A percentile compares a stretch with the other conserved stretches of the same genome.
Conservation (phyloP, 1,140 invertebrate species). For the Sogatella furcifera region DNA sequence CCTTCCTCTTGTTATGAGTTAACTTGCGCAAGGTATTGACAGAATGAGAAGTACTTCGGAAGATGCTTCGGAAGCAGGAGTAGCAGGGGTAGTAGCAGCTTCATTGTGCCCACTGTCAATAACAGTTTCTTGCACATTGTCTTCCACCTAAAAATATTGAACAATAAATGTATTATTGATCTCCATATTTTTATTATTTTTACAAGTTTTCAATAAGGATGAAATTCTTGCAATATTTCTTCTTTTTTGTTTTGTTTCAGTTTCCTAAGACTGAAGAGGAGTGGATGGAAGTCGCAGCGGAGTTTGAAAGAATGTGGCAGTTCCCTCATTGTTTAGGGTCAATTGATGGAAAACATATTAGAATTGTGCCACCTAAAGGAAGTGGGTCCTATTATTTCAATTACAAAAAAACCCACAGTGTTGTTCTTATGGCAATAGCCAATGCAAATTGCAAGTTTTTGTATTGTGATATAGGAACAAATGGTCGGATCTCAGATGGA, state of each 20-base stretch:
- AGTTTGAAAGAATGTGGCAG: slow-evolving; percentile 33
- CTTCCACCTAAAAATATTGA: background rate
- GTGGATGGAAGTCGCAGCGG: slow-evolving; percentile 25
- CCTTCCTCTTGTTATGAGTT: too few relatives aligned
- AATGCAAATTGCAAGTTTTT: slow-evolving; percentile 29
- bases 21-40: too few relatives aligned
- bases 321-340: slow-evolving; percentile 37
- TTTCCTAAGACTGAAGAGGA: slow-evolving; percentile 15
- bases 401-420: slow-evolving; percentile 36
- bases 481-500: slow-evolving; percentile 29
- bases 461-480: slow-evolving; percentile 24
- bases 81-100: background rate
- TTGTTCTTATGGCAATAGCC: slow-evolving; percentile 33
- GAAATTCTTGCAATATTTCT: background rate
- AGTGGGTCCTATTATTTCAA: slow-evolving; percentile 35
- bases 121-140: background rate
- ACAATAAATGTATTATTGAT: background rate
- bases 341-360: slow-evolving; percentile 37
- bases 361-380: slow-evolving; percentile 27
- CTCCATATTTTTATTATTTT: background rate
- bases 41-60: background rate
- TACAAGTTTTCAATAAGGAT: background rate
- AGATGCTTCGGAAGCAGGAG: background rate
- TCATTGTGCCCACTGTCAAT: background rate
- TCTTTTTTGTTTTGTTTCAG: slow-evolving; percentile 8